Percentiles rank a stretch among this genome's conserved stretches.
Evolutionary conservation across 2,888 invertebrate genomes (phyloP).

Genomic region (Pristionchus fissidentatus): DNA sequence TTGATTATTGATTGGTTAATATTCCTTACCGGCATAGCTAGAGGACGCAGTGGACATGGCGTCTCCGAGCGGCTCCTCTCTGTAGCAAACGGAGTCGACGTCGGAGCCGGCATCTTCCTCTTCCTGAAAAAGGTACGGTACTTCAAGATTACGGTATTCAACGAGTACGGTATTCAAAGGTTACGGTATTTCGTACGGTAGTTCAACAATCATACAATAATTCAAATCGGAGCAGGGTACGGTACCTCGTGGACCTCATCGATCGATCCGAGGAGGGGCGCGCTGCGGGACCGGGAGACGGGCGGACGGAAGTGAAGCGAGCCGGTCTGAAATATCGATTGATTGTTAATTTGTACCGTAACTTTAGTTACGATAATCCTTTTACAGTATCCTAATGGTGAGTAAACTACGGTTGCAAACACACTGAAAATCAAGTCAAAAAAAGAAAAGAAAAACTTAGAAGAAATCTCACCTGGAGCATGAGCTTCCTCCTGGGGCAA

Average conservation of each 20-base stretch:
- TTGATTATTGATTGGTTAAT: neutral
- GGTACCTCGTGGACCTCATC: conserved; percentile 81
- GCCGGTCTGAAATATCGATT: conserved; percentile 38
- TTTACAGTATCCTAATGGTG: neutral
- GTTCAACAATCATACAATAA: neutral
- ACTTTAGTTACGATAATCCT: no score
- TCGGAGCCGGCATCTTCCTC: conserved; percentile 59
- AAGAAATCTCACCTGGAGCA: conserved; percentile 87
- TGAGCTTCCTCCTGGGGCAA: conserved; percentile 82
- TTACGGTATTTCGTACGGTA: neutral
- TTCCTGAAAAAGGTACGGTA: conserved; percentile 50
- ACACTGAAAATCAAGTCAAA: neutral
- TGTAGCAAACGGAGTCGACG: conserved; percentile 66
- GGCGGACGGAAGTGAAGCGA: conserved; percentile 85
- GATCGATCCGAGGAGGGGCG: conserved; percentile 94
- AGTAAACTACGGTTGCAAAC: no score
- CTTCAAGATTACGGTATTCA: neutral
- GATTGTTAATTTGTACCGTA: neutral
- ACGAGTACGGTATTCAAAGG: neutral
- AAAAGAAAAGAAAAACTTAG: conserved; percentile 80
- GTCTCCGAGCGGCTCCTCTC: conserved; percentile 61
- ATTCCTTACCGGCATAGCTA: conserved; percentile 16
- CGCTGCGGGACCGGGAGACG: conserved; percentile 93
- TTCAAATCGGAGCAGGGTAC: neutral
- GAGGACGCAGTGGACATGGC: conserved; percentile 62